A percentile compares a stretch with the other conserved stretches of the same genome.
phyloP scores from a whole-genome alignment of 2,797 vertebrate species.

The Anguilla obscura region DNA sequence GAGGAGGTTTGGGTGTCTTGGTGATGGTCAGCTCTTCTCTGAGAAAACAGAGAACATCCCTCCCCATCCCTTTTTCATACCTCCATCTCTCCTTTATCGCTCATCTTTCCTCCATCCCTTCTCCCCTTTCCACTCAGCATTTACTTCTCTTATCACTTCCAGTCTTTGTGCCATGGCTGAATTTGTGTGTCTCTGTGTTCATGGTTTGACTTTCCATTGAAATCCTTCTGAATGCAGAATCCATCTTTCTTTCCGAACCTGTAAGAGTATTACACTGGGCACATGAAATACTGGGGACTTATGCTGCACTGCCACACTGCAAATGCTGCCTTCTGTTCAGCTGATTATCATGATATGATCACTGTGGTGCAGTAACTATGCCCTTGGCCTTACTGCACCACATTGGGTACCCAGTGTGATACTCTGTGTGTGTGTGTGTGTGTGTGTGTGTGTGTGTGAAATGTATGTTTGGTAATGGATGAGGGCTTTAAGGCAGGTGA shows the following conservation, averaged over 20 bases:
- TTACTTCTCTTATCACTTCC: not conserved
- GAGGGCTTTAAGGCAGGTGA: not conserved
- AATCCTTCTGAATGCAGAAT: not conserved
- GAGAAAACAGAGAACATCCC: not conserved
- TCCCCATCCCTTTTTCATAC: constrained; percentile 1
- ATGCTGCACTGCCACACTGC: no score
- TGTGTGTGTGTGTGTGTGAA: not conserved
- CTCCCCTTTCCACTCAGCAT: no score
- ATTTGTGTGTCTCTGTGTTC: not conserved
- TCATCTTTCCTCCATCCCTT: constrained; percentile 10
- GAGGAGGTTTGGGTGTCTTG: not conserved
- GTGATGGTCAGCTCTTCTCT: not conserved
- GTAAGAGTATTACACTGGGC: not conserved
- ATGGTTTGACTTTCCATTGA: not conserved
- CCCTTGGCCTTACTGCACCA: no score
- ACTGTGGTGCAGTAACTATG: no score
- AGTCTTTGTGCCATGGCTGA: not conserved
- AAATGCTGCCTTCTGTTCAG: no score
- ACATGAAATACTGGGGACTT: no score
- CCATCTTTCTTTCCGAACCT: no score
- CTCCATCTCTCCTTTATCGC: constrained; percentile 28
- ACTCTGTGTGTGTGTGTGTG: not conserved
- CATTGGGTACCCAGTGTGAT: not conserved
- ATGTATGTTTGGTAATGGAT: not conserved
- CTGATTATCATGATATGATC: no score